phyloP scores from a whole-genome alignment of 2,797 vertebrate genomes.

The Danio albolineatus region DNA sequence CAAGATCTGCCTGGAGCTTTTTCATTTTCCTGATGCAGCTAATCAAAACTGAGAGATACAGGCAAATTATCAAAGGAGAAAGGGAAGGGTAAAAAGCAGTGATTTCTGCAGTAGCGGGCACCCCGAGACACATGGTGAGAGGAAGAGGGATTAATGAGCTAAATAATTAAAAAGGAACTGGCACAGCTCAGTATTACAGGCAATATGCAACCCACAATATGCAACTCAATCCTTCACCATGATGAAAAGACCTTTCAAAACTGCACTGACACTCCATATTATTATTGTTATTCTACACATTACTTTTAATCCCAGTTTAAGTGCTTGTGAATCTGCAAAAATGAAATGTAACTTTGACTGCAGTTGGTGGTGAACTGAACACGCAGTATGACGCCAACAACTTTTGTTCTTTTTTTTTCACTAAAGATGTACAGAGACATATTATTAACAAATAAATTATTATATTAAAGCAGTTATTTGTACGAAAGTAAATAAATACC shows the following conservation, averaged over 20 bases:
- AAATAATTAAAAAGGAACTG: slow-evolving; percentile 47
- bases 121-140: slow-evolving; percentile 20
- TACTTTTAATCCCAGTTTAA: no score
- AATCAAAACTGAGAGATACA: not conserved
- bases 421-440: no score
- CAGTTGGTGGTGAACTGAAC: no score
- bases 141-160: slow-evolving; percentile 46
- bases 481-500: no score
- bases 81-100: not conserved
- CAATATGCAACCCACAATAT: not conserved
- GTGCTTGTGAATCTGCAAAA: no score
- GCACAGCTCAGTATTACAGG: slow-evolving; percentile 22
- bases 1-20: not conserved
- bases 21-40: slow-evolving; percentile 4
- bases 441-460: no score
- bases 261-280: no score
- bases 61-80: slow-evolving; percentile 4
- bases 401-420: no score
- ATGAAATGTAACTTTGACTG: no score
- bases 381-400: no score
- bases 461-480: no score
- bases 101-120: slow-evolving; percentile 7
- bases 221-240: not conserved
- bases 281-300: no score
- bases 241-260: not conserved